phyloP scores from a whole-genome alignment of 2,888 invertebrate genomes.

The Torymus auratus region DNA sequence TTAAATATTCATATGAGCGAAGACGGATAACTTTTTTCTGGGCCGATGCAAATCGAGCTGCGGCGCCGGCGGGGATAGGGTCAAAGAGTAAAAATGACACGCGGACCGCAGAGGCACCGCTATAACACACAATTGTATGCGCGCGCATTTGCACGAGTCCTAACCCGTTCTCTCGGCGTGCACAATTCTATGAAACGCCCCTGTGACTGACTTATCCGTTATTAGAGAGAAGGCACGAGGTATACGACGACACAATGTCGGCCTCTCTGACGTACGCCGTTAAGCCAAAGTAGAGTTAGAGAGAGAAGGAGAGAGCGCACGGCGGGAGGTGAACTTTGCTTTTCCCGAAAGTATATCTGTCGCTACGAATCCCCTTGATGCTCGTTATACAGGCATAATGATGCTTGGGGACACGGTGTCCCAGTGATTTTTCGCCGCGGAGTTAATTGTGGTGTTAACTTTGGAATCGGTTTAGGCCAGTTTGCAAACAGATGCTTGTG shows the following conservation, averaged over 20 bases:
- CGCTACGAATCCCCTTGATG: slow-evolving; percentile 9
- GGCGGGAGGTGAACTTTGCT: slow-evolving; percentile 31
- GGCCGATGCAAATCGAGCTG: slow-evolving; percentile 36
- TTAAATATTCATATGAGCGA: no score
- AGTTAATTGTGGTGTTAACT: no score
- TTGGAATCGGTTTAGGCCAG: no score
- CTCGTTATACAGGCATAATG: background rate
- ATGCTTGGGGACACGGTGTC: no score
- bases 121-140: slow-evolving; percentile 4
- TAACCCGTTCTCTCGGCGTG: slow-evolving; percentile 61
- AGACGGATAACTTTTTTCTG: background rate
- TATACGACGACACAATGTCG: slow-evolving; percentile 58
- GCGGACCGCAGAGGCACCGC: no score
- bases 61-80: background rate
- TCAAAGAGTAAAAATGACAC: slow-evolving; percentile 4
- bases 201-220: slow-evolving; percentile 60
- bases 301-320: background rate
- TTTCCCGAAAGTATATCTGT: slow-evolving; percentile 29
- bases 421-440: no score
- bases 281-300: slow-evolving; percentile 55
- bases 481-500: no score
- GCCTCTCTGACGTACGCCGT: slow-evolving; percentile 55
- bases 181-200: slow-evolving; percentile 64
- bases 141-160: slow-evolving; percentile 13
- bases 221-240: slow-evolving; percentile 56